Evolutionary conservation across 2,113 vertebrate species (phyloP), one percentile per base, ranked within the genome.

Genomic region (Agelaius phoeniceus): DNA sequence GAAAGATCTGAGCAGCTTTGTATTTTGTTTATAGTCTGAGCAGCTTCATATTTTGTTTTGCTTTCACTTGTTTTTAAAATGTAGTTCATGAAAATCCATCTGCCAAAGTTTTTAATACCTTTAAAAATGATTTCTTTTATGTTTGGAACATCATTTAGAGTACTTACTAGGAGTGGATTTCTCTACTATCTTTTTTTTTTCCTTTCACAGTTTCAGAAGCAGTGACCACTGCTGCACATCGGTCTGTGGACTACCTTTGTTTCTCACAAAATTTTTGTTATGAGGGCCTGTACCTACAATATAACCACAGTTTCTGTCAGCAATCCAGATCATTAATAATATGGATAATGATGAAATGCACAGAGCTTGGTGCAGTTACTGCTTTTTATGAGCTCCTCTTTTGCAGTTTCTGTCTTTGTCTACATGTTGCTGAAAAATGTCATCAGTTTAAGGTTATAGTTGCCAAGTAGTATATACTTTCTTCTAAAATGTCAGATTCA

Each of bases 31-130:
- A 61, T 54, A 58, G 79, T 44, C 46, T 37, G 35, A 37, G 35
- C 37, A 37, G 37, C 41, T 41, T 41, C 41, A 15, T 41, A 41
- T 93, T 57, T 62, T 91, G 15, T 31, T 71, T 72, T 78, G 31
- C 43, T 96, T 92, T 95, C 31, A 80, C 73, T 90, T 85, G 23
- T 39, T 94, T 91, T 96, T 55, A 75, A 75, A 68, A 76, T 87
- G 48, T 83, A 65, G 72, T 87, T 93, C 95, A 93, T 46, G 41
- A 83, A 43, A 74, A 69, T 71, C 17, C 23, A n/a, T 46, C 68
- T 88, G 15, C 27, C 1, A 18, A 26, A 41, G 17, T 49, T 61
- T 37, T 88, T 95, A 94, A 43, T 84, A 39, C 33, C 43, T 48
- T 68, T 78, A 15, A 7, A 90, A 96, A 84, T 73, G 21, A 27